A percentile compares a stretch with the other conserved stretches of the same genome.
phyloP scores from a whole-genome alignment of 2,888 invertebrate genomes.

The Amphimallon solstitiale region DNA sequence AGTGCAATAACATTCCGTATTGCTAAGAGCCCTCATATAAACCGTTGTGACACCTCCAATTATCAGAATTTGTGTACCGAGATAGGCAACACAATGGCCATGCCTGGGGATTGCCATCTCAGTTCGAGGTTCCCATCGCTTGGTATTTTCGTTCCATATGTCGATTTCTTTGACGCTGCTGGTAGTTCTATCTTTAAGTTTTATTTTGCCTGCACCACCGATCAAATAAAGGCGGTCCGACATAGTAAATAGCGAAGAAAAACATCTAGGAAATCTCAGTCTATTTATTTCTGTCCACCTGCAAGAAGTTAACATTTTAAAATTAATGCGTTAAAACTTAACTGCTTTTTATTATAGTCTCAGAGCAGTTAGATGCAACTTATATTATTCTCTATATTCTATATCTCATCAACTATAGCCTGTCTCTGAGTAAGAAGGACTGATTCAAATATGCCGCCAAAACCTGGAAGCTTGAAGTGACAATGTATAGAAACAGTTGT shows the following conservation, averaged over 20 bases:
- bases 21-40: constrained; percentile 72
- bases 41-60: constrained; percentile 75
- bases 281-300: constrained; percentile 70
- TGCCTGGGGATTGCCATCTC: constrained; percentile 74
- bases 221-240: constrained; percentile 72
- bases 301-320: constrained; percentile 44
- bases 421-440: too few relatives aligned
- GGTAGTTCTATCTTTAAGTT: constrained; percentile 66
- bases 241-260: constrained; percentile 66
- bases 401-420: too few relatives aligned
- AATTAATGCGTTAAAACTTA: too few relatives aligned
- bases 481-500: too few relatives aligned
- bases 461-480: too few relatives aligned
- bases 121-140: constrained; percentile 69
- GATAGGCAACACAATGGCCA: constrained; percentile 72
- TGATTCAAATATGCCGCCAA: too few relatives aligned
- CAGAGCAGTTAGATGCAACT: too few relatives aligned
- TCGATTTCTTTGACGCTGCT: constrained; percentile 71
- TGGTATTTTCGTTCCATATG: constrained; percentile 68
- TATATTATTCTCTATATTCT: too few relatives aligned
- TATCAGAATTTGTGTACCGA: constrained; percentile 73
- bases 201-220: constrained; percentile 72
- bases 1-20: constrained; percentile 74
- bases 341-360: too few relatives aligned
- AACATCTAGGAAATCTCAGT: constrained; percentile 68